A percentile compares a stretch with the other conserved stretches of the same genome.
phyloP scores from a whole-genome alignment of 2,888 invertebrate genomes.

The Andrena praecox region DNA sequence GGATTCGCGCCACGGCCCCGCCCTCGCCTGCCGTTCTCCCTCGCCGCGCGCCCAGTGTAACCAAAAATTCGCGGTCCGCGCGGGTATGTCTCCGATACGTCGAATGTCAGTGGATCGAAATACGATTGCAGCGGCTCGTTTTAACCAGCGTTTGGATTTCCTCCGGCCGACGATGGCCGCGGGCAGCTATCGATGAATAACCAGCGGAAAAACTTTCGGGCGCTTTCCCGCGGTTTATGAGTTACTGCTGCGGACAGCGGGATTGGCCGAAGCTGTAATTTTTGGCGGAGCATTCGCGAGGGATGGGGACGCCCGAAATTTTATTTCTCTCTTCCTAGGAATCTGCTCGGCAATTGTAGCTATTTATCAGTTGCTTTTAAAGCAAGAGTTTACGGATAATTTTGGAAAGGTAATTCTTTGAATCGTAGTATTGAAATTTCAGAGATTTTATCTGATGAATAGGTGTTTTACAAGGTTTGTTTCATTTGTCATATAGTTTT shows the following conservation, averaged over 20 bases:
- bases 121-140: slow-evolving; percentile 50
- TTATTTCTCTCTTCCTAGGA: too few species aligned
- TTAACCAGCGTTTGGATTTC: slow-evolving; percentile 56
- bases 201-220: slow-evolving; percentile 50
- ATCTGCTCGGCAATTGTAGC: too few species aligned
- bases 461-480: too few species aligned
- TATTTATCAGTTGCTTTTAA: too few species aligned
- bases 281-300: not conserved
- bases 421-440: too few species aligned
- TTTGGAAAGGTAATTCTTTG: too few species aligned
- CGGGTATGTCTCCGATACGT: slow-evolving; percentile 48
- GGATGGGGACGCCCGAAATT: too few species aligned
- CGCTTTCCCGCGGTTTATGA: slow-evolving; percentile 19
- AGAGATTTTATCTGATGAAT: too few species aligned
- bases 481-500: too few species aligned
- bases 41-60: slow-evolving; percentile 40
- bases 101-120: slow-evolving; percentile 49
- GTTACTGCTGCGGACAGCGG: not conserved
- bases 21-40: slow-evolving; percentile 29
- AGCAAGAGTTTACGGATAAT: too few species aligned
- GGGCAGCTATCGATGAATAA: slow-evolving; percentile 58
- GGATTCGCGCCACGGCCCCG: slow-evolving; percentile 53
- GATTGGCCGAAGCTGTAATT: not conserved
- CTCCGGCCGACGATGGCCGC: slow-evolving; percentile 20
- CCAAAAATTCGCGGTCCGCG: slow-evolving; percentile 60